A percentile compares a stretch with the other conserved stretches of the same genome.
phyloP scores from a whole-genome alignment of 2,888 invertebrate genomes.

The Amphiduros pacificus region DNA sequence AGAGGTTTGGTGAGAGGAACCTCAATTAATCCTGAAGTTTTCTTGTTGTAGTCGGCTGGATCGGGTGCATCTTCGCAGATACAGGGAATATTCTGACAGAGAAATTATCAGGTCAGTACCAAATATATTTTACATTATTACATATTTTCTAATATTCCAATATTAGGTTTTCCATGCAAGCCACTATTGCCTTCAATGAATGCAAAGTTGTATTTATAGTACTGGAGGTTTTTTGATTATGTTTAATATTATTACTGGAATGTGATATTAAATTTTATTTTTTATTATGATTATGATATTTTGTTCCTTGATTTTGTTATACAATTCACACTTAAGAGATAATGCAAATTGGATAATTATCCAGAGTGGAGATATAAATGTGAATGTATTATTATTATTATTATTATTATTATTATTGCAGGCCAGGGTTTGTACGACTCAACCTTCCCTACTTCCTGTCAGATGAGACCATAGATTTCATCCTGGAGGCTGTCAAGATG shows the following conservation, averaged over 20 bases:
- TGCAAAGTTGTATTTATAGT: too few species aligned
- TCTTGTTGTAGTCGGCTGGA: conserved; percentile 62
- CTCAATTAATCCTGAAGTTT: not conserved
- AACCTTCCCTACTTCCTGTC: conserved; percentile 84
- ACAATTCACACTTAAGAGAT: too few species aligned
- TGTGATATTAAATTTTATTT: not conserved
- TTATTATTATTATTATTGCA: conserved; percentile 28
- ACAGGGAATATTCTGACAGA: conserved; percentile 63
- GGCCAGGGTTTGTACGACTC: conserved; percentile 82
- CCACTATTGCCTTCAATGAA: too few species aligned
- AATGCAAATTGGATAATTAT: too few species aligned
- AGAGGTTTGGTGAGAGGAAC: too few species aligned
- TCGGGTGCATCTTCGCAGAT: conserved; percentile 62
- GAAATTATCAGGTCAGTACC: conserved; percentile 70
- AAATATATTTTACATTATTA: not conserved
- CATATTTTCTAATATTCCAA: too few species aligned
- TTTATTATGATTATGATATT: not conserved
- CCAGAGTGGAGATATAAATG: too few species aligned
- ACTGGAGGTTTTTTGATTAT: too few species aligned
- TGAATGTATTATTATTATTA: too few species aligned
- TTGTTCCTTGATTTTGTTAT: too few species aligned
- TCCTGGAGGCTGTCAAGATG: conserved; percentile 82
- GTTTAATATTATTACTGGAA: not conserved
- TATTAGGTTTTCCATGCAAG: too few species aligned
- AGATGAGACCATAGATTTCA: conserved; percentile 77